Conservation (phyloP, 1,140 invertebrate species). For the Andricus grossulariae region DNA sequence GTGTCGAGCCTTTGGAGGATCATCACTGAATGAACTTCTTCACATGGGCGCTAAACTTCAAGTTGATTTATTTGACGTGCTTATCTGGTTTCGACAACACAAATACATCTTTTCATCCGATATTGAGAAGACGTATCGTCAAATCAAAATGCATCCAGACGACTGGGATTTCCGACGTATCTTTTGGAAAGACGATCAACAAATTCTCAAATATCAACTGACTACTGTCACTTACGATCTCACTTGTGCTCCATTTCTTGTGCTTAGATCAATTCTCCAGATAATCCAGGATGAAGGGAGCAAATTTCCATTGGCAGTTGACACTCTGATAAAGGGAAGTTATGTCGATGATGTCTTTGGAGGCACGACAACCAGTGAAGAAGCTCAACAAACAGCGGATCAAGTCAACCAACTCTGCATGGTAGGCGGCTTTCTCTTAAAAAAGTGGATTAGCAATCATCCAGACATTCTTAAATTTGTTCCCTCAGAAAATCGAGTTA, state of each 20-base stretch:
- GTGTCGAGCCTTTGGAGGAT: not conserved
- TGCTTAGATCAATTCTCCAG: not conserved
- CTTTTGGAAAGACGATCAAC: not conserved
- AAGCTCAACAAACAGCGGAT: not conserved
- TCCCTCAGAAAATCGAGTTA: not conserved
- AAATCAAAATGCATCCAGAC: too few species aligned
- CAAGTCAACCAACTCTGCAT: not conserved
- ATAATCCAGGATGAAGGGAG: not conserved
- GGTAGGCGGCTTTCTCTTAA: conserved; percentile 31
- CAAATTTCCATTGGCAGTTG: not conserved
- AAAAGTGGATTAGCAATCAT: conserved; percentile 27
- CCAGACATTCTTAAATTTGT: not conserved
- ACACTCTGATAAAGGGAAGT: not conserved
- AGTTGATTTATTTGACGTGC: not conserved
- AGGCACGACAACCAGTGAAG: not conserved
- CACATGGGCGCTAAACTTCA: conserved; percentile 7
- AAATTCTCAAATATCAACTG: not conserved
- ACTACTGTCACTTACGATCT: too few species aligned
- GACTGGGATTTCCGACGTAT: not conserved
- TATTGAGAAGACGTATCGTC: not conserved
- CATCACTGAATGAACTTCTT: conserved; percentile 2
- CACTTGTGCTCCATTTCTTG: too few species aligned
- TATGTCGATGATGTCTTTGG: conserved; percentile 25
- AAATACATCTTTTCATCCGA: not conserved
- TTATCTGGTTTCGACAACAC: not conserved